Base-by-base conservation (phyloP, 2,797 vertebrate genomes). In the Neosalanx taihuensis region DNA sequence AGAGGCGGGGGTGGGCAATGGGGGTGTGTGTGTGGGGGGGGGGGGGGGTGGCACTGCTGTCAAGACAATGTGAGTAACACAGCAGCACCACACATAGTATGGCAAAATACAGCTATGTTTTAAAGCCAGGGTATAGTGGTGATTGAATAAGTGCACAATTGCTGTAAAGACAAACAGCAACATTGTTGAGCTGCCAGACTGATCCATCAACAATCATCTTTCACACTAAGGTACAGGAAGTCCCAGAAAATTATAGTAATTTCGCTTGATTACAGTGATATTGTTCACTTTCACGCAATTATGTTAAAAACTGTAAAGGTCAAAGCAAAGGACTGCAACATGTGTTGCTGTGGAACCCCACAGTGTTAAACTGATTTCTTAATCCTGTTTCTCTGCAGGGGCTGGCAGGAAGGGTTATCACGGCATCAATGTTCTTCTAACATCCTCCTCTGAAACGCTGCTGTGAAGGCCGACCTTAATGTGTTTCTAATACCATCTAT, bases 161-260 rank as follows among this genome's bases (percentile, higher is more conserved):
- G 10, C 41, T 46, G 41, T 13, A 46, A 46, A 12, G 41, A 49
- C 41, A 49, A 26, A 62, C 60, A 62, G 26, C 18, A 17, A 17
- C 12, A 20, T 37, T 65, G 64, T 20, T 12, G 15, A 49, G 35
- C 20, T 37, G 51, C 20, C 3, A 70, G 53, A 65, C 64, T 65
- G 61, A 71, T 69, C 70, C 61, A 67, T 62, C 51, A 56, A 61
- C 59, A 69, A 70, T 46, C 9, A 46, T 46, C 41, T 46, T 46
- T 12, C 41, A 46, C 41, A 13, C 41, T 46, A 72, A 49, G 51
- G 58, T 10, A 73, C 31, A 37, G 15, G 51, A 56, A 69, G 41
- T 78, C 61, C 20, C 20, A 6, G 65, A 64, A 62, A 76, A 65
- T 69, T 7, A 67, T 29, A 41, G 51, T 73, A 51, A 69, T 67